Evolutionary conservation across 2,888 invertebrate genomes (phyloP).

Genomic region (Apodemia zela): DNA sequence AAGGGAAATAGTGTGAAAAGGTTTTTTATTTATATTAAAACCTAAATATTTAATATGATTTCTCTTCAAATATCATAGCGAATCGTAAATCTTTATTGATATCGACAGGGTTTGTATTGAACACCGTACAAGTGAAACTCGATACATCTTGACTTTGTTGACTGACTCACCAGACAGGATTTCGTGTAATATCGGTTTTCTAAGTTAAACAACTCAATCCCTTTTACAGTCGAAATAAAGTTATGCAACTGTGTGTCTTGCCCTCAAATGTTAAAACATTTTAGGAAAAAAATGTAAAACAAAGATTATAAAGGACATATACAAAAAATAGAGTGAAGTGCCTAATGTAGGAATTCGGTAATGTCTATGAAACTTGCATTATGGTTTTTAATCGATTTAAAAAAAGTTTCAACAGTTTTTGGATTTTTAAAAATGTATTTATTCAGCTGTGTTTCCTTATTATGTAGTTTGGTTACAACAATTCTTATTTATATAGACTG

Average conservation of each 20-base stretch:
- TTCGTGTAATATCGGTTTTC: slow-evolving; percentile 47
- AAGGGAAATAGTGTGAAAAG: too few relatives aligned
- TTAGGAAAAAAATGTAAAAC: not conserved
- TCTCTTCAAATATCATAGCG: slow-evolving; percentile 40
- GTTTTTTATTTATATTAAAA: not conserved
- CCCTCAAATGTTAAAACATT: not conserved
- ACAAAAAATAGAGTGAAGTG: not conserved
- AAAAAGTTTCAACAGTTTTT: not conserved
- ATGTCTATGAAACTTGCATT: not conserved
- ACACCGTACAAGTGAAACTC: slow-evolving; percentile 59
- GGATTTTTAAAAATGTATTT: not conserved
- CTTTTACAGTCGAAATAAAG: slow-evolving; percentile 9
- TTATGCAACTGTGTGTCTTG: slow-evolving; percentile 7
- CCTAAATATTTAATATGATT: slow-evolving; percentile 49
- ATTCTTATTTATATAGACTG: too few relatives aligned
- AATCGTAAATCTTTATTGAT: slow-evolving; percentile 53
- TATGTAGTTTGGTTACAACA: too few relatives aligned
- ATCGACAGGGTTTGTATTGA: slow-evolving; percentile 55
- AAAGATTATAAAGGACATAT: not conserved
- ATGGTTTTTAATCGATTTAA: not conserved
- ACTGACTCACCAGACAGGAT: slow-evolving; percentile 58
- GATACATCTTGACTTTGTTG: slow-evolving; percentile 42
- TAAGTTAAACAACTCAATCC: slow-evolving; percentile 15
- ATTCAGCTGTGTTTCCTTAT: not conserved
- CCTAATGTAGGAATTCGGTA: not conserved